Base-by-base conservation (phyloP, 2,797 vertebrate genomes). In the Adrianichthys oophorus region DNA sequence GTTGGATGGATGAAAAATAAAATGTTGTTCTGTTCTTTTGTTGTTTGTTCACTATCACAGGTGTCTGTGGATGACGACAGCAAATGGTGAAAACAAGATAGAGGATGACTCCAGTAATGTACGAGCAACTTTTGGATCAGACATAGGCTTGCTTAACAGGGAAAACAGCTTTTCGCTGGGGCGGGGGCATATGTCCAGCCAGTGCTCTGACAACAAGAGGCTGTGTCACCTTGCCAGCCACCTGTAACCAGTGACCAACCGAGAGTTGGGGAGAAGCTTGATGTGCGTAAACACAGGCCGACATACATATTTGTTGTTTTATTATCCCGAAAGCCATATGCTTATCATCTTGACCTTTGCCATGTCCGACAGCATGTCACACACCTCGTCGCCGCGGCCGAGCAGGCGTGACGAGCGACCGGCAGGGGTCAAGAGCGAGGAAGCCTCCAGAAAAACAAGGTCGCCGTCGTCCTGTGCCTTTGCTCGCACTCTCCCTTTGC, bases 191-290 rank as follows among this genome's bases (percentile, higher is more conserved):
- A 90, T 91, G 89, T 84, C 58, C 24, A 4, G 57, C 57, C 65
- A 61, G 37, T 86, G 85, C 85, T 84, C 60, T 48, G 19, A 81
- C 85, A 82, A 85, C 79, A 82, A 86, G 82, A 85, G 42, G 72
- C 76, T 21, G 84, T 90, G 89, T 91, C 87, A 90, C 88, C 89
- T 88, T 90, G 82, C 68, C 21, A 1, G 78, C 86, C 87, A 91
- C 89, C 88, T 89, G 87, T 86, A 83, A 76, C 71, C 32, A n/a
- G 32, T 68, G 78, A 76, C 78, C 82, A 75, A 52, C 61, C 0
- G 49, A 29, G 69, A 58, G 15, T 40, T 2, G 5, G 18, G 19
- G 15, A 16, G 16, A 55, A 54, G 73, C 73, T 59, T 64, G 74
- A 81, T 45, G 45, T 58, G 45, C 1, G 49, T 49, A 60, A 53